phyloP scores from a whole-genome alignment of 1,140 invertebrate species.

The Drosophila insularis region DNA sequence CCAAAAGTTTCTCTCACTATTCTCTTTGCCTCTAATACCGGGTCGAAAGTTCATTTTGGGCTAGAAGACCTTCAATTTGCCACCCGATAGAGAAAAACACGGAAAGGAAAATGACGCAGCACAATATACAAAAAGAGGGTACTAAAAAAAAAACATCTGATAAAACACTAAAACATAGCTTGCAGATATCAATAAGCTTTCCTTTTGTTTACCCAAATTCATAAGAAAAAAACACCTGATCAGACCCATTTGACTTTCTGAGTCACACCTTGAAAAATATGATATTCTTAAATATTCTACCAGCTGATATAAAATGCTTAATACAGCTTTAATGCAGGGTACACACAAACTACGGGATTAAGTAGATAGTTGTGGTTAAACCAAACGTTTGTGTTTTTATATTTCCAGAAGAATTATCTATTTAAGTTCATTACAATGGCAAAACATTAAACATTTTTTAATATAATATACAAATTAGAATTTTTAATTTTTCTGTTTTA shows the following conservation, averaged over 20 bases:
- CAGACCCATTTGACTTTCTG: background rate
- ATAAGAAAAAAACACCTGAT: background rate
- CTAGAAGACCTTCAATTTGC: conserved; percentile 24
- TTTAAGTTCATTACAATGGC: too few relatives aligned
- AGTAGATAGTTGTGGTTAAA: too few relatives aligned
- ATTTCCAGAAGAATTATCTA: too few relatives aligned
- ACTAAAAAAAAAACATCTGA: background rate
- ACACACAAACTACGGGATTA: too few relatives aligned
- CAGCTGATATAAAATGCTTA: too few relatives aligned
- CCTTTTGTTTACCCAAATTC: background rate
- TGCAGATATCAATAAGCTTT: background rate
- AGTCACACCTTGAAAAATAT: background rate
- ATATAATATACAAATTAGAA: too few relatives aligned
- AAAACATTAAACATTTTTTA: too few relatives aligned
- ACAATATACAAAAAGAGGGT: background rate
- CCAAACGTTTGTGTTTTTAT: too few relatives aligned
- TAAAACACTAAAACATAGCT: background rate
- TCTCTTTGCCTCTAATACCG: conserved; percentile 27
- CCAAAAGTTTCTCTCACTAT: conserved; percentile 35
- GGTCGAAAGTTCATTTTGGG: conserved; percentile 56
- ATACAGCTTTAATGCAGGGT: too few relatives aligned
- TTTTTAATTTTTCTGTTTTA: too few relatives aligned
- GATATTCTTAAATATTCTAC: background rate
- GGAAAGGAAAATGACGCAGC: background rate
- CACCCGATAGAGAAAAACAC: background rate